Percentiles rank a stretch among this genome's conserved stretches.
phyloP scores from a whole-genome alignment of 2,888 invertebrate genomes.

The Cephus rjabovi region DNA sequence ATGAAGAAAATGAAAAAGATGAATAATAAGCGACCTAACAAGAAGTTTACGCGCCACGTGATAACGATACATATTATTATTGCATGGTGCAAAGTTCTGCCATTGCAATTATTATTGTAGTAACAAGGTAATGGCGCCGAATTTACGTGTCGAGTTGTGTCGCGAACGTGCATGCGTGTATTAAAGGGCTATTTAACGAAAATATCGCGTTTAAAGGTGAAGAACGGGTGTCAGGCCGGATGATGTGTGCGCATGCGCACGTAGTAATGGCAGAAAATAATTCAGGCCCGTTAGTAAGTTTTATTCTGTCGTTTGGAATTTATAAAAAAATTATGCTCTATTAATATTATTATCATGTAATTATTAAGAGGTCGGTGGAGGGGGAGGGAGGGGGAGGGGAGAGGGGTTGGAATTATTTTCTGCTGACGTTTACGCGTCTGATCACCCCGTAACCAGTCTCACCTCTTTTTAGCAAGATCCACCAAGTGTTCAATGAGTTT shows the following conservation, averaged over 20 bases:
- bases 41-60: not conserved
- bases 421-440: not conserved
- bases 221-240: not conserved
- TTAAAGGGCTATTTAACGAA: not conserved
- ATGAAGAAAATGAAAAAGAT: not conserved
- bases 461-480: constrained; percentile 39
- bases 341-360: not conserved
- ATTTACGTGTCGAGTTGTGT: constrained; percentile 20
- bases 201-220: not conserved
- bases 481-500: constrained; percentile 60
- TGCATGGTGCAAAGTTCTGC: constrained; percentile 41
- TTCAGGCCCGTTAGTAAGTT: not conserved
- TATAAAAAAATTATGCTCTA: not conserved
- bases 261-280: not conserved
- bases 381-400: too few species aligned
- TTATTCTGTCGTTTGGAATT: not conserved
- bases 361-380: not conserved
- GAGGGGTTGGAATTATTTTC: not conserved
- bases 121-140: constrained; percentile 29
- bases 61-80: constrained; percentile 1
- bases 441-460: not conserved
- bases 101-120: constrained; percentile 40
- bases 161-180: constrained; percentile 11
- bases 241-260: not conserved
- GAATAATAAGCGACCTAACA: not conserved